A percentile compares a stretch with the other conserved stretches of the same genome.
Evolutionary conservation across 2,797 vertebrate genomes (phyloP).

Genomic region (Sebastes oblongus): DNA sequence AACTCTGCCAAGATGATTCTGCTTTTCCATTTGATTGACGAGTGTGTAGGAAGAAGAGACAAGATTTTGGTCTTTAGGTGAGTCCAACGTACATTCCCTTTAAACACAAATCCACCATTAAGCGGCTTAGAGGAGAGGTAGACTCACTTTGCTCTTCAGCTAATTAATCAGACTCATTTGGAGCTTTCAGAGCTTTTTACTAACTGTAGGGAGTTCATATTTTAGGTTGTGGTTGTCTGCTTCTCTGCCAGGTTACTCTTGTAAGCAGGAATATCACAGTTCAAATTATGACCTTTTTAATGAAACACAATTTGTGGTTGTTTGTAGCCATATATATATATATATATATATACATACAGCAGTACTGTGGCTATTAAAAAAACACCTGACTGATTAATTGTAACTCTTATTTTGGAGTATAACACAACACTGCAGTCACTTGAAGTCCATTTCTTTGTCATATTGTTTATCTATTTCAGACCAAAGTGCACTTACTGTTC

Average conservation of each 20-base stretch:
- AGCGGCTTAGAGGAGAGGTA: slow-evolving; percentile 18
- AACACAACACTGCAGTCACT: neutral
- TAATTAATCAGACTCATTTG: neutral
- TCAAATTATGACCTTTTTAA: neutral
- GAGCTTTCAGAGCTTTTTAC: slow-evolving; percentile 2
- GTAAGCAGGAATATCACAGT: neutral
- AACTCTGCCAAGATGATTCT: slow-evolving; percentile 98
- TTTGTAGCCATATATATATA: neutral
- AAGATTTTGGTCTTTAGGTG: slow-evolving; percentile 99
- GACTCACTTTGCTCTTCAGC: neutral
- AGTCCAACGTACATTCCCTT: neutral
- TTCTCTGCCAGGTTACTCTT: neutral
- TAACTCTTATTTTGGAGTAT: neutral
- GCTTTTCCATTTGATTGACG: slow-evolving; percentile 97
- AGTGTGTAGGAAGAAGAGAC: slow-evolving; percentile 91
- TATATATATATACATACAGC: neutral
- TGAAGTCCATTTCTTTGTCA: neutral
- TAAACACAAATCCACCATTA: slow-evolving; percentile 22
- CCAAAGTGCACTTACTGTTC: neutral
- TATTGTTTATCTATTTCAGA: neutral
- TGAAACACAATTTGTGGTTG: neutral
- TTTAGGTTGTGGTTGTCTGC: neutral
- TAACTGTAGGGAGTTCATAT: neutral
- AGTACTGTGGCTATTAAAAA: neutral
- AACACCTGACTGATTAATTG: neutral